Evolutionary conservation across 2,113 vertebrate species (phyloP).

Genomic region (Tichodroma muraria): DNA sequence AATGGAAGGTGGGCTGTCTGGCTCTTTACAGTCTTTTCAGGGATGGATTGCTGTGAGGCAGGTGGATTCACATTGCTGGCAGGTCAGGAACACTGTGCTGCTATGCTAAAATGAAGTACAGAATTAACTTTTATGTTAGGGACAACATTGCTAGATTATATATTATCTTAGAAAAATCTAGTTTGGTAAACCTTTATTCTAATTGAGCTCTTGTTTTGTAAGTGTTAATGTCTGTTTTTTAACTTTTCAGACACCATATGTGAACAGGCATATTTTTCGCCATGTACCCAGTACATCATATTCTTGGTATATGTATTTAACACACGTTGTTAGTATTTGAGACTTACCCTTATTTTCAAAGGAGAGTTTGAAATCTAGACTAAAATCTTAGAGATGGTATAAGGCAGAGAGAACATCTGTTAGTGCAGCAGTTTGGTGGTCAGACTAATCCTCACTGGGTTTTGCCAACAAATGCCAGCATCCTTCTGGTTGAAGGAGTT

Average conservation of each 20-base stretch:
- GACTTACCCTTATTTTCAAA: background rate
- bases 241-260: constrained; percentile 18
- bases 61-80: background rate
- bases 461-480: background rate
- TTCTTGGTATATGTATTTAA: background rate
- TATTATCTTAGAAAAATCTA: background rate
- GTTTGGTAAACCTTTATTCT: background rate
- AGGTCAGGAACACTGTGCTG: background rate
- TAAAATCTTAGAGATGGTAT: background rate
- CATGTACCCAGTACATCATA: background rate
- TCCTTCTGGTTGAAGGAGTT: background rate
- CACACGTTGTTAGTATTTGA: background rate
- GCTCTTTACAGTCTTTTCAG: rapidly evolving
- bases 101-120: background rate
- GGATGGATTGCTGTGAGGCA: background rate
- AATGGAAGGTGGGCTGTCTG: background rate
- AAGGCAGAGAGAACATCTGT: background rate
- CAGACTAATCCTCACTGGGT: background rate
- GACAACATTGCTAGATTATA: background rate
- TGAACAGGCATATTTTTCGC: background rate
- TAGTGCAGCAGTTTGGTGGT: background rate
- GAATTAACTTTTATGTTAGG: background rate
- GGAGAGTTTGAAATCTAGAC: background rate
- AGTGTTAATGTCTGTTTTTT: background rate
- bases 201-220: background rate